Evolutionary conservation across 2,797 vertebrate genomes (phyloP).

Genomic region (Enteromius viviparus): DNA sequence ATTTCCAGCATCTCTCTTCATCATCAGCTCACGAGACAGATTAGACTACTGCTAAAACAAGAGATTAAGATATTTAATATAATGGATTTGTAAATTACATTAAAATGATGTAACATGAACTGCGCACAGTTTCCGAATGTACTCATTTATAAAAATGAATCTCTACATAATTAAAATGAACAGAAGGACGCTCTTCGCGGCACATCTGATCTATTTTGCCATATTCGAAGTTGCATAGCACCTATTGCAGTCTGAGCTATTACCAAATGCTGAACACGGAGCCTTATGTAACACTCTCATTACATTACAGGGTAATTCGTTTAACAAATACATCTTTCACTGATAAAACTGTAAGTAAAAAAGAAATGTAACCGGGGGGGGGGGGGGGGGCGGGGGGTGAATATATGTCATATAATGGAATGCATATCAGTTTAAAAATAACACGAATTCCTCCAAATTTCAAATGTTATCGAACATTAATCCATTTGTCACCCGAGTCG

Average conservation of each 20-base stretch:
- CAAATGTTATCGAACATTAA: background rate
- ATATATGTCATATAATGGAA: background rate
- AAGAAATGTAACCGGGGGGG: background rate
- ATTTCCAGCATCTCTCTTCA: background rate
- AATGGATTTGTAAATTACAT: slow-evolving; percentile 1
- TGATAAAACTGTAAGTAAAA: background rate
- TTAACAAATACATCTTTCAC: background rate
- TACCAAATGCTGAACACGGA: background rate
- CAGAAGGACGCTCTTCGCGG: background rate
- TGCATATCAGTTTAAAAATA: background rate
- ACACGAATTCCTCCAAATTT: background rate
- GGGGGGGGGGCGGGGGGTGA: no score
- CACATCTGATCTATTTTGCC: slow-evolving; percentile 13
- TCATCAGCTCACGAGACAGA: background rate
- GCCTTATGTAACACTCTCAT: background rate
- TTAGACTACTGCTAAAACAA: background rate
- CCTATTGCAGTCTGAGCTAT: slow-evolving; percentile 33
- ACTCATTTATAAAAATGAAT: background rate
- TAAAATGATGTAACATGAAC: background rate
- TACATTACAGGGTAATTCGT: slow-evolving; percentile 7
- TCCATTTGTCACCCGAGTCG: slow-evolving; percentile 5
- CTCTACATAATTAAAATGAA: slow-evolving; percentile 22
- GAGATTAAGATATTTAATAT: slow-evolving; percentile 1
- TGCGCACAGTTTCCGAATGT: background rate
- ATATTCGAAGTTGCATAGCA: slow-evolving; percentile 30